Evolutionary conservation across 2,797 vertebrate species (phyloP), one percentile per base, ranked within the genome.

Genomic region (Sebastes elongatus): DNA sequence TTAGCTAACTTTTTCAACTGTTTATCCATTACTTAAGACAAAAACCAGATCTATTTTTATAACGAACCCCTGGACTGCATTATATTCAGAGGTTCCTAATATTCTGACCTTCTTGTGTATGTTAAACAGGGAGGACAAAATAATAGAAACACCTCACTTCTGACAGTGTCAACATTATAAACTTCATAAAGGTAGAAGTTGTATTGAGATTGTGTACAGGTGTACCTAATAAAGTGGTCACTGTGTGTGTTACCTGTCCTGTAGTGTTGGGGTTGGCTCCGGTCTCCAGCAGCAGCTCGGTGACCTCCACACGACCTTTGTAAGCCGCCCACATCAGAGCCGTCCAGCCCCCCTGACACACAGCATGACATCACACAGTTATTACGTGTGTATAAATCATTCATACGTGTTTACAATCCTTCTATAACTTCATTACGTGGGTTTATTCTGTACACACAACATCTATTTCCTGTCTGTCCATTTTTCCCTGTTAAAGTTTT

Each of bases 241-340:
- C 49, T 20, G 49, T 75, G 56, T 65, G 76, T 53, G 52, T 95
- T 91, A 99, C 98, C 97, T 98, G 96, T 89, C 98, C 98, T 9
- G 97, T 98, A 56, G 98, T 97, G 87, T 97, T 99, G 52, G 98
- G 97, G 81, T 99, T 99, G 63, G 97, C 97, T 71, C 96, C 97
- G 2, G 96, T 94, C 73, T 97, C 96, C 87, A 99, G 96, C 35
- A 99, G 96, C 62, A 98, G 53, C 10, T 89, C 89, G 1, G 96
- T 95, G 33, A 99, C 97, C 7, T 98, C 97, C 0, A 95, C 94
- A 0, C 95, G 95, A 70, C 97, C 98, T 95, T 99, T 99, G 22
- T 99, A 99, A 0, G 97, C 96, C 0, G 97, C 96, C 98, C 98
- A 99, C 95, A 97, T 99, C 10, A 99, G 96, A 7, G 98, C 97